Base-by-base conservation (phyloP, 1,140 invertebrate genomes). In the Akabosia matsudoensis region DNA sequence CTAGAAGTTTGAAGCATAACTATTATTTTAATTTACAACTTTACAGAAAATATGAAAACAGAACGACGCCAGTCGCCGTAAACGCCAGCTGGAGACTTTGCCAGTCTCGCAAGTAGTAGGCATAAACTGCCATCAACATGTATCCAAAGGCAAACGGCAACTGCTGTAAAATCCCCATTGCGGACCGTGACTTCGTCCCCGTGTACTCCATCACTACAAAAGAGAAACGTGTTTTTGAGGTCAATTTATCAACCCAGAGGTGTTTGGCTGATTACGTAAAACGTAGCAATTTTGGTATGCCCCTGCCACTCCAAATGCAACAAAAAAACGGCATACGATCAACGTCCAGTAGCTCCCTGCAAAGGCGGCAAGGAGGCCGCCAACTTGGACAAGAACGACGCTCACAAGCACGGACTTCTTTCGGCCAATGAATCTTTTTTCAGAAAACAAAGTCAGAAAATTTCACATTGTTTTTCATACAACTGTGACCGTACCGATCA, bases 271-370 rank as follows among this genome's bases (percentile, higher is more conserved):
- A n/a, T 82, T 82, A 85, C 84, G 82, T 16, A 92, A 83, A 18
- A 92, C 90, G 61, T 92, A 91, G 14, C 90, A 91, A 33, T 90
- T 89, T 81, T 91, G 91, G 1, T 91, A 91, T 28, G 91, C 89
- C 4, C 90, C 90, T 3, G 91, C 90, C 7, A 90, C 91, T 1
- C 91, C 89, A 52, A 92, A 86, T 0, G 91, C 91, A 77, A 92
- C 86, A 0, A 89, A 76, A 13, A 88, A 86, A 56, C 90, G 83
- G 3, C 91, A 84, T 0, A 88, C 82, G 4, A 91, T 83, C 82
- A 91, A 91, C 22, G 90, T 83, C 75, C 89, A 84, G 82, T 90
- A 91, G 79, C 89, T 90, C 18, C 88, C 88, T 1, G 87, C 86
- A 74, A 91, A 87, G 0, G 90, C 87, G 1, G 91, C 87, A 14